These are phyloP conservation scores for Tetramorium alpestre DNA, from an alignment of 1,140 invertebrate species.

Conservation along the genomic window DNA sequence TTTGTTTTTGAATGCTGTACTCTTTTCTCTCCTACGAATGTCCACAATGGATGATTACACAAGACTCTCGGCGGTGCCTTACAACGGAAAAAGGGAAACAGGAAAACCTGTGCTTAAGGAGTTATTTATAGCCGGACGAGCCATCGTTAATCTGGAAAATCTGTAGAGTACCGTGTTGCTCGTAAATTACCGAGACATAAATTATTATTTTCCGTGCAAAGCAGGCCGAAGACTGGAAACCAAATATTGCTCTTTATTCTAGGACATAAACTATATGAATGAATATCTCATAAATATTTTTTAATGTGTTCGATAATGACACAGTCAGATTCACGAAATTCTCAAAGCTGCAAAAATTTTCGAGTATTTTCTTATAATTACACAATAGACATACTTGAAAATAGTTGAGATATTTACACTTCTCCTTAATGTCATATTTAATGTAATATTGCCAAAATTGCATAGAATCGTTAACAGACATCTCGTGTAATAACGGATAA, in stretches of 20 bases:
- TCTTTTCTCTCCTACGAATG: slow-evolving; percentile 27
- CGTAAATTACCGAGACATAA: slow-evolving; percentile 71
- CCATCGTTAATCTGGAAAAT: slow-evolving; percentile 75
- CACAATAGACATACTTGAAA: not conserved
- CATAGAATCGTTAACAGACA: slow-evolving; percentile 4
- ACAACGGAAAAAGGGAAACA: slow-evolving; percentile 49
- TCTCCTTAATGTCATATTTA: not conserved
- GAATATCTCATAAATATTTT: slow-evolving; percentile 48
- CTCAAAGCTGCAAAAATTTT: not conserved
- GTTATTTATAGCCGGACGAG: slow-evolving; percentile 71
- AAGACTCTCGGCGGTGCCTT: slow-evolving; percentile 59
- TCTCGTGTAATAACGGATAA: slow-evolving; percentile 32
- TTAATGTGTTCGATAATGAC: slow-evolving; percentile 13
- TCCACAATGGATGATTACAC: slow-evolving; percentile 61
- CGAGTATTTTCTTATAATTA: not conserved
- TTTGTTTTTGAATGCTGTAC: slow-evolving; percentile 42
- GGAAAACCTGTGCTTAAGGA: slow-evolving; percentile 66
- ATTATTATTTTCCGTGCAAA: slow-evolving; percentile 70
- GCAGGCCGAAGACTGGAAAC: slow-evolving; percentile 68
- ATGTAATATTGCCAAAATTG: slow-evolving; percentile 1
- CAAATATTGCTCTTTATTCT: slow-evolving; percentile 63
- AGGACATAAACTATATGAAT: slow-evolving; percentile 48
- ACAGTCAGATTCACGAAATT: slow-evolving; percentile 5
- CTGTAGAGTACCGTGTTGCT: slow-evolving; percentile 72
- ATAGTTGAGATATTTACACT: not conserved